phyloP scores from a whole-genome alignment of 2,113 vertebrate species.

The Poeciliopsis retropinna region DNA sequence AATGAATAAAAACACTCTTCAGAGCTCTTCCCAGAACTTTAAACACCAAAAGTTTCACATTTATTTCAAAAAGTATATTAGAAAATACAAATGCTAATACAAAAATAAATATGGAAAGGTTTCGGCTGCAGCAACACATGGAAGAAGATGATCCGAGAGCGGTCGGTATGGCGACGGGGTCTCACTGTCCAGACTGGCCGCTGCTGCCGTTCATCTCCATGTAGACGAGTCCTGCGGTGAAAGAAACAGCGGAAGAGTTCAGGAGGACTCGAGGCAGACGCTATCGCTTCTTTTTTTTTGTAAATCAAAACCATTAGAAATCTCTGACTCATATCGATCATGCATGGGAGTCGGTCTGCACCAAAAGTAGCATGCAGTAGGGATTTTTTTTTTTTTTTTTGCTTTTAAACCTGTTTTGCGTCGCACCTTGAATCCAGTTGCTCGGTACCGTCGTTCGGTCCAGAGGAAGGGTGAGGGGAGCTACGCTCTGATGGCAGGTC shows the following conservation, averaged over 20 bases:
- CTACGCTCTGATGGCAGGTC: constrained; percentile 3
- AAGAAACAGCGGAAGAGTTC: constrained; percentile 7
- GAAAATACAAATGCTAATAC: neutral
- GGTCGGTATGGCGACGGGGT: neutral
- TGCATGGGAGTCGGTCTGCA: neutral
- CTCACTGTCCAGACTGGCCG: constrained; percentile 8
- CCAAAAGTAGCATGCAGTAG: neutral
- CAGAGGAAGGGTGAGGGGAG: constrained; percentile 61
- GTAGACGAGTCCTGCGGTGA: constrained; percentile 48
- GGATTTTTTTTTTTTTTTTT: neutral
- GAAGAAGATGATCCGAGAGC: neutral
- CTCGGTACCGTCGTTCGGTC: constrained; percentile 50
- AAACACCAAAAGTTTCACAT: too few species aligned
- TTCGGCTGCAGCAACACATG: neutral
- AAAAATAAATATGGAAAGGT: neutral
- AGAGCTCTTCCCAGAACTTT: too few species aligned
- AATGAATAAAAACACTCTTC: too few species aligned
- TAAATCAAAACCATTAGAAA: neutral
- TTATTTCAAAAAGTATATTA: too few species aligned
- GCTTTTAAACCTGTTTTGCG: neutral
- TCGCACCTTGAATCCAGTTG: constrained; percentile 44
- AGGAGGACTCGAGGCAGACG: neutral
- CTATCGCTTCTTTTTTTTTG: too few species aligned
- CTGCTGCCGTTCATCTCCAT: constrained; percentile 54
- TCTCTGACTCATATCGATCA: neutral